phyloP scores from a whole-genome alignment of 2,797 vertebrate species.

The Botia almorhae region DNA sequence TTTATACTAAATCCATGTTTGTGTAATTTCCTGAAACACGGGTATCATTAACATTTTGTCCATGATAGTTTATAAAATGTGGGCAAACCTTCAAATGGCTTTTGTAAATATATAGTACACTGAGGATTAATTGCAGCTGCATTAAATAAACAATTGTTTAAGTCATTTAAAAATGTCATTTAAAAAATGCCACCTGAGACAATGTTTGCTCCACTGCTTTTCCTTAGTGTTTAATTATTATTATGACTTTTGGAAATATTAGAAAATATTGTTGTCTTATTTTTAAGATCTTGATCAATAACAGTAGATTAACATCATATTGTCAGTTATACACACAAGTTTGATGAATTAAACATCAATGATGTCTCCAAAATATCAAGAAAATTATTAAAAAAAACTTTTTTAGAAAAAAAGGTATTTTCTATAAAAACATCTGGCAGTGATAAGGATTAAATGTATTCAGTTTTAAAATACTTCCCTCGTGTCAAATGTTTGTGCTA shows the following conservation, averaged over 20 bases:
- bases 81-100: conserved; percentile 45
- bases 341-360: conserved; percentile 38
- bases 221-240: conserved; percentile 12
- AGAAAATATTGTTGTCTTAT: conserved; percentile 38
- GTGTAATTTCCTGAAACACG: conserved; percentile 6
- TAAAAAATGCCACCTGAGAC: conserved; percentile 44
- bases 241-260: conserved; percentile 23
- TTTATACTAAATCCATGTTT: conserved; percentile 3
- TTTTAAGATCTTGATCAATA: conserved; percentile 29
- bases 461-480: neutral
- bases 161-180: conserved; percentile 30
- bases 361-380: conserved; percentile 12
- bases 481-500: conserved; percentile 21
- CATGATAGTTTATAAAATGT: conserved; percentile 32
- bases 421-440: conserved; percentile 52
- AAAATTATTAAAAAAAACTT: neutral
- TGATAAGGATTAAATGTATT: conserved; percentile 30
- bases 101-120: conserved; percentile 31
- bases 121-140: conserved; percentile 49
- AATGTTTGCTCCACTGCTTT: conserved; percentile 31
- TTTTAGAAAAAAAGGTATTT: neutral
- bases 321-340: conserved; percentile 31
- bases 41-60: conserved; percentile 12
- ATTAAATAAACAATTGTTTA: conserved; percentile 16
- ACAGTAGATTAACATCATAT: conserved; percentile 41